Percentiles rank a stretch among this genome's conserved stretches.
Conservation (phyloP, 1,140 invertebrate genomes). For the Philaenus spumarius region DNA sequence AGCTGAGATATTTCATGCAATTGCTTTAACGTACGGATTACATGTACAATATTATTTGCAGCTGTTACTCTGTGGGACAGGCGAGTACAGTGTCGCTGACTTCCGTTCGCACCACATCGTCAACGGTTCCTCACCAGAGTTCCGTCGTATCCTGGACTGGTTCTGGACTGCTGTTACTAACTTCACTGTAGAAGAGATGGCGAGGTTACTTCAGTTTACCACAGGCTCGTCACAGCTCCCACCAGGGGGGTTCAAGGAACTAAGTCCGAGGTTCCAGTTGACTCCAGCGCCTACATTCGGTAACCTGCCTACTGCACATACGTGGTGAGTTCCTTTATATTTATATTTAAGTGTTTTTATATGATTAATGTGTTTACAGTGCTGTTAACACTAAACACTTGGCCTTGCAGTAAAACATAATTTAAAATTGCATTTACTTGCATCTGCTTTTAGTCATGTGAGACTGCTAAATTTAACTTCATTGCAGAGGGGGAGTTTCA, state of each 20-base stretch:
- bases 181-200: conserved; percentile 91
- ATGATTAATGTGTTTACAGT: too few relatives aligned
- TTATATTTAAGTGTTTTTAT: too few relatives aligned
- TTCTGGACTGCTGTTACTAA: conserved; percentile 91
- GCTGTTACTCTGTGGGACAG: conserved; percentile 86
- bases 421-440: too few relatives aligned
- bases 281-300: conserved; percentile 83
- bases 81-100: conserved; percentile 87
- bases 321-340: conserved; percentile 67
- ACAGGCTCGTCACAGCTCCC: conserved; percentile 89
- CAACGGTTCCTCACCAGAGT: conserved; percentile 74
- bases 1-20: too few relatives aligned
- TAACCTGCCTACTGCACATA: conserved; percentile 87
- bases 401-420: too few relatives aligned
- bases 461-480: too few relatives aligned
- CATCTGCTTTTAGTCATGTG: too few relatives aligned
- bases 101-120: conserved; percentile 82
- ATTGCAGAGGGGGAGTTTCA: too few relatives aligned
- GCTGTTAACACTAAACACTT: too few relatives aligned
- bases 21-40: too few relatives aligned
- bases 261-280: conserved; percentile 87
- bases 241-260: conserved; percentile 78
- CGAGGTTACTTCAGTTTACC: conserved; percentile 88
- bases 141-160: conserved; percentile 80
- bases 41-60: too few relatives aligned